These are phyloP conservation scores for Rhagoletis zephyria DNA, from an alignment of 1,140 invertebrate genomes.

Conservation along the genomic window DNA sequence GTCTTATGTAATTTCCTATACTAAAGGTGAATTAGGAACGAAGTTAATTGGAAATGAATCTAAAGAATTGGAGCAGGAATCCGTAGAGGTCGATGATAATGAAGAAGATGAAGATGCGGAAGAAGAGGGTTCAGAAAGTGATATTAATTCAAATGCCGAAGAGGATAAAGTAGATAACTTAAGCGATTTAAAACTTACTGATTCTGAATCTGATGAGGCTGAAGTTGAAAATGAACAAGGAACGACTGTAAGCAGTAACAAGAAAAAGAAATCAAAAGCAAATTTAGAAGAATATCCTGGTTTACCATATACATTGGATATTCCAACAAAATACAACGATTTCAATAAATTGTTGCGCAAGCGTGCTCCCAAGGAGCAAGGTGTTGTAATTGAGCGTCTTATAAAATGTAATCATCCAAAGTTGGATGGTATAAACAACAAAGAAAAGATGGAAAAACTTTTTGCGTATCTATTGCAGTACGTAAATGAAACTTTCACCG, in stretches of 20 bases:
- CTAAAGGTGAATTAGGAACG: slow-evolving; percentile 52
- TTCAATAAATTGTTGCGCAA: slow-evolving; percentile 79
- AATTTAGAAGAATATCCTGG: slow-evolving; percentile 75
- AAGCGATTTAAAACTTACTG: slow-evolving; percentile 74
- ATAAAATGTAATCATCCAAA: slow-evolving; percentile 89
- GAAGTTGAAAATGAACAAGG: slow-evolving; percentile 58
- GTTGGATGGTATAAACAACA: slow-evolving; percentile 85
- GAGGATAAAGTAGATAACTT: slow-evolving; percentile 72
- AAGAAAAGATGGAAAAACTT: slow-evolving; percentile 82
- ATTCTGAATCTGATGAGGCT: slow-evolving; percentile 63
- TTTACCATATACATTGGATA: slow-evolving; percentile 81
- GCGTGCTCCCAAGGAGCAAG: slow-evolving; percentile 78
- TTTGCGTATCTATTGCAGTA: slow-evolving; percentile 85
- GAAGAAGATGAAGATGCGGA: slow-evolving; percentile 67
- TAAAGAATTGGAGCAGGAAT: slow-evolving; percentile 62
- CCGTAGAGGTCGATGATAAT: slow-evolving; percentile 68
- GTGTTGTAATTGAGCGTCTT: slow-evolving; percentile 84
- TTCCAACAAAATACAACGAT: slow-evolving; percentile 80
- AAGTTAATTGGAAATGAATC: slow-evolving; percentile 57
- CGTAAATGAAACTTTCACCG: slow-evolving; percentile 78
- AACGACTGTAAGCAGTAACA: slow-evolving; percentile 43
- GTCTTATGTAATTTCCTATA: background rate
- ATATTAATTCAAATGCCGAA: slow-evolving; percentile 60
- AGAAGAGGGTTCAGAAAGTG: slow-evolving; percentile 65
- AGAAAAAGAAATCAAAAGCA: slow-evolving; percentile 60